Percentiles rank a stretch among this genome's conserved stretches.
Conservation (phyloP, 2,888 invertebrate genomes). For the Megalurothrips usitatus region DNA sequence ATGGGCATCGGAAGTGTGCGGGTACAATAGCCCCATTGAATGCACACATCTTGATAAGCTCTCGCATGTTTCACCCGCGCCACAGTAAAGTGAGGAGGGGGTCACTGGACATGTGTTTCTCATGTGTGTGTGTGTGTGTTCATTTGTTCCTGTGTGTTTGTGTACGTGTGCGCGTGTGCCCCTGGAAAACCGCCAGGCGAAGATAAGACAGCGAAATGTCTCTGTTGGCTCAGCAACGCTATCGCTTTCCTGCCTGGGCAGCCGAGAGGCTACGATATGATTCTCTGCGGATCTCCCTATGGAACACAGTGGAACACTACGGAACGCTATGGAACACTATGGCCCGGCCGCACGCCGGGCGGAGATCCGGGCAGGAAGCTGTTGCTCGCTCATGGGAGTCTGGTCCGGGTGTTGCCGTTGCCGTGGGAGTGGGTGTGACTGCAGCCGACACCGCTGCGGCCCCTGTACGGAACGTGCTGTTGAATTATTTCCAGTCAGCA, state of each 20-base stretch:
- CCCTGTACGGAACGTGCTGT: constrained; percentile 10
- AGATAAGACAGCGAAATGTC: constrained; percentile 8
- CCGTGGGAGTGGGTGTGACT: background rate
- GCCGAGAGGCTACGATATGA: too few relatives aligned
- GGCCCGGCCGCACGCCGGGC: too few relatives aligned
- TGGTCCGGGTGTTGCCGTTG: background rate
- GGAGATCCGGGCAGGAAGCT: too few relatives aligned
- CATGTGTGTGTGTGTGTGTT: background rate
- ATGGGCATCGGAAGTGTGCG: background rate
- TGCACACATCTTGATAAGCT: constrained; percentile 15
- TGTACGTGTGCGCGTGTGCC: background rate
- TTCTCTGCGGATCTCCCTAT: too few relatives aligned
- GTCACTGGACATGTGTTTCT: background rate
- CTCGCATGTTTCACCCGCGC: constrained; percentile 3
- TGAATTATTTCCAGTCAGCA: constrained; percentile 25
- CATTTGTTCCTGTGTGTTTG: background rate
- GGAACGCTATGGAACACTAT: too few relatives aligned
- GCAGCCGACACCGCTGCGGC: background rate
- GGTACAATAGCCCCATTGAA: constrained; percentile 5
- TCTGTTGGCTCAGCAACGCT: background rate
- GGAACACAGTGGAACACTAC: too few relatives aligned
- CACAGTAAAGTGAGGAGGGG: background rate
- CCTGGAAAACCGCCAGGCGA: constrained; percentile 12
- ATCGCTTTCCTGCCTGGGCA: too few relatives aligned
- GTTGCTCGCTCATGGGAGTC: too few relatives aligned